Evolutionary conservation across 2,888 invertebrate genomes (phyloP).

Genomic region (Leptopilina syphax): DNA sequence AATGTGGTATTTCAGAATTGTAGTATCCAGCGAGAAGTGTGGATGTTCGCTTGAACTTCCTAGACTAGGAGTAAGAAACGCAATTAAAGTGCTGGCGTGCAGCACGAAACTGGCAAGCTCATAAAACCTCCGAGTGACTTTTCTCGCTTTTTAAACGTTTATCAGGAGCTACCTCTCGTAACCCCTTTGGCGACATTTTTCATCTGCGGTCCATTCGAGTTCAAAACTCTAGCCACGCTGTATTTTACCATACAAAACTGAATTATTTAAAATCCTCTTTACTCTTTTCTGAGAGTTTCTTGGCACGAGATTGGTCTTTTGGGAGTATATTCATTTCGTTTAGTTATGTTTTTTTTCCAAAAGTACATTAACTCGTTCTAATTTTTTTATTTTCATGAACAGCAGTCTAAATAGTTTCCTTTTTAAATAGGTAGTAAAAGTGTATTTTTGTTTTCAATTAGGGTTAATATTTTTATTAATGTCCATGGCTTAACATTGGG

Average conservation of each 20-base stretch:
- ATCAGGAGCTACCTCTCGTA: slow-evolving; percentile 11
- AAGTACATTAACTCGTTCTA: not conserved
- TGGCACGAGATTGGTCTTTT: not conserved
- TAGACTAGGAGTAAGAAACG: slow-evolving; percentile 27
- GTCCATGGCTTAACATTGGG: too few species aligned
- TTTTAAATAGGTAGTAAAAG: too few species aligned
- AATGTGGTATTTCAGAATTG: not conserved
- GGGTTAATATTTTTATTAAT: too few species aligned
- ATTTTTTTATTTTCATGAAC: not conserved
- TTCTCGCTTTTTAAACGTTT: slow-evolving; percentile 32
- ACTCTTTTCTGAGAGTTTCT: not conserved
- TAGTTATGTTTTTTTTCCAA: not conserved
- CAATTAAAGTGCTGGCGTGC: slow-evolving; percentile 31
- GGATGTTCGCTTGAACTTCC: slow-evolving; percentile 4
- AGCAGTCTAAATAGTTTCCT: not conserved
- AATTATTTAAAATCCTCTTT: slow-evolving; percentile 25
- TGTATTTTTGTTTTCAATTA: too few species aligned
- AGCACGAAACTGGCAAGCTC: slow-evolving; percentile 17
- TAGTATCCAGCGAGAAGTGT: slow-evolving; percentile 3
- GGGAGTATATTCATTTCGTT: slow-evolving; percentile 4
- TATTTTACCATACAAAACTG: slow-evolving; percentile 11
- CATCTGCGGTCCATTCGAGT: slow-evolving; percentile 16
- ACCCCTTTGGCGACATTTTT: slow-evolving; percentile 22
- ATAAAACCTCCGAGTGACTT: slow-evolving; percentile 31
- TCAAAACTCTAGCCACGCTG: slow-evolving; percentile 7